A percentile compares a stretch with the other conserved stretches of the same genome.
phyloP scores from a whole-genome alignment of 2,888 invertebrate species.

The Magallana nippona region DNA sequence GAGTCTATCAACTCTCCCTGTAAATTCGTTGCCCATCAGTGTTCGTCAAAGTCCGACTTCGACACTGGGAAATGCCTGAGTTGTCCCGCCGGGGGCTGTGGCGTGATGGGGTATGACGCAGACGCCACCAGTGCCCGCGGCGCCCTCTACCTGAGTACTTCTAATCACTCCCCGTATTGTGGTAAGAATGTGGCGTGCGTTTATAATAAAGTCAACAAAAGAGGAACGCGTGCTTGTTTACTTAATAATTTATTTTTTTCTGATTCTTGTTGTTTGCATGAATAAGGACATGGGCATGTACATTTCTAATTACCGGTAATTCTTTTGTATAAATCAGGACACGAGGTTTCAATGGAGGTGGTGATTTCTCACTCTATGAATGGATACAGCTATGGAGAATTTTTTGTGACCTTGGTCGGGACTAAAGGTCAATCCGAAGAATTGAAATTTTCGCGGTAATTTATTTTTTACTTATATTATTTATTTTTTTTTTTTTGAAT shows the following conservation, averaged over 20 bases:
- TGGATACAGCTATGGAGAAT: slow-evolving; percentile 57
- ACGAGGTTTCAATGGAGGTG: slow-evolving; percentile 64
- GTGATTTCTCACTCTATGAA: slow-evolving; percentile 53
- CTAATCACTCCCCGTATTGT: slow-evolving; percentile 62
- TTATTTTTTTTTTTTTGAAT: background rate
- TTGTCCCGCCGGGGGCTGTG: slow-evolving; percentile 63
- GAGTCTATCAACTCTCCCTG: slow-evolving; percentile 67
- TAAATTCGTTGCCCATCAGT: slow-evolving; percentile 61
- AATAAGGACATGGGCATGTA: too few species aligned
- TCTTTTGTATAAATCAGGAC: slow-evolving; percentile 51
- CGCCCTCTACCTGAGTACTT: slow-evolving; percentile 67
- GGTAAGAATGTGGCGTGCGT: slow-evolving; percentile 54
- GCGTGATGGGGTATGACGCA: slow-evolving; percentile 69
- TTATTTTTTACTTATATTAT: too few species aligned
- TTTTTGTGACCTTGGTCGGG: slow-evolving; percentile 61
- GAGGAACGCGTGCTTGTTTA: background rate
- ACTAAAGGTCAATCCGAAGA: slow-evolving; percentile 54
- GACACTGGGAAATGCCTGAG: slow-evolving; percentile 65
- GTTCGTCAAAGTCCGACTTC: slow-evolving; percentile 57
- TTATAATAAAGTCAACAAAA: background rate
- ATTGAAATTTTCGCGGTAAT: slow-evolving; percentile 63
- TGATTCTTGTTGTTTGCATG: too few species aligned
- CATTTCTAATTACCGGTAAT: too few species aligned
- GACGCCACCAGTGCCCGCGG: slow-evolving; percentile 56
- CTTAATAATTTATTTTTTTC: too few species aligned